These are phyloP conservation scores for Pseudoatta argentina DNA, from an alignment of 1,140 invertebrate genomes.

Conservation along the genomic window DNA sequence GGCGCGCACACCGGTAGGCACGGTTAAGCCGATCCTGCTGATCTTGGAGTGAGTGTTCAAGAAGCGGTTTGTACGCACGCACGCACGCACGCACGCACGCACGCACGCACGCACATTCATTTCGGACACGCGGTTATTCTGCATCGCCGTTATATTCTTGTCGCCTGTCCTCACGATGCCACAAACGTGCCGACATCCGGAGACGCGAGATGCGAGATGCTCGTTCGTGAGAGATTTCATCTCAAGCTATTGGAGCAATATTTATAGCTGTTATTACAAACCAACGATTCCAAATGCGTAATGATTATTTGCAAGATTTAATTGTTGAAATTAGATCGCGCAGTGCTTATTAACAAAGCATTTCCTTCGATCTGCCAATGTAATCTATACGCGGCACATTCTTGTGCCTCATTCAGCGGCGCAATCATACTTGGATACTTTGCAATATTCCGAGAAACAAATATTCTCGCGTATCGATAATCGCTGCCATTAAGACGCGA, in stretches of 20 bases:
- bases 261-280: not conserved
- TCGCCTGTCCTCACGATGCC: not conserved
- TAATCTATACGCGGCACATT: conserved; percentile 8
- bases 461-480: conserved; percentile 48
- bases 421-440: conserved; percentile 43
- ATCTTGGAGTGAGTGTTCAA: conserved; percentile 35
- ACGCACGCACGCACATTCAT: conserved; percentile 71
- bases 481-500: conserved; percentile 35
- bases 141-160: conserved; percentile 8
- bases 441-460: conserved; percentile 58
- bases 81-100: not conserved
- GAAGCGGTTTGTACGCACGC: conserved; percentile 25
- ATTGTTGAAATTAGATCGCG: conserved; percentile 18
- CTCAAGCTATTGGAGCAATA: not conserved
- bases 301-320: not conserved
- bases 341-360: not conserved
- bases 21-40: conserved; percentile 64
- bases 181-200: not conserved
- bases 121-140: conserved; percentile 71
- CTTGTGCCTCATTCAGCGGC: conserved; percentile 23
- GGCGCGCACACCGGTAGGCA: conserved; percentile 65
- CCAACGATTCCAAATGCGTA: not conserved
- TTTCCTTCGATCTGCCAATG: not conserved
- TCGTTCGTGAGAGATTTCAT: not conserved
- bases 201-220: not conserved